Evolutionary conservation across 2,888 invertebrate genomes (phyloP), one percentile per base, ranked within the genome.

Genomic region (Xestia ashworthii): DNA sequence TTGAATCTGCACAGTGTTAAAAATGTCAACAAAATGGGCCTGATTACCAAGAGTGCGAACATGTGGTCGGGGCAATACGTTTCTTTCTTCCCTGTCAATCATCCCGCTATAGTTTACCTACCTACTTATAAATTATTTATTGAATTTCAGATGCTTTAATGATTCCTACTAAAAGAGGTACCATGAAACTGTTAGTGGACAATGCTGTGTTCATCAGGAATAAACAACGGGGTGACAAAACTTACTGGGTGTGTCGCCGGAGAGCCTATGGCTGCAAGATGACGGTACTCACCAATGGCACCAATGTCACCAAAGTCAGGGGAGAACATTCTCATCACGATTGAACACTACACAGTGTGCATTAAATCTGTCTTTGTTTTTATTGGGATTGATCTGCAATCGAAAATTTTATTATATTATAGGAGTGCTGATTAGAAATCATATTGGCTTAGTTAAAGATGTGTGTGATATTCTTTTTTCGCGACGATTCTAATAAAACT

Each of bases 221-320:
- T 66, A 89, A 90, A 64, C 64, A n/a, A 11, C 79, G 85, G 82
- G 78, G 84, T 5, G 70, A 80, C 1, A 79, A 72, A 9, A 74
- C 78, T 3, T 84, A 88, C 65, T 91, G 91, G 91, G 85, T 85
- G 1, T 91, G 91, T 68, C 74, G 75, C 5, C 84, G 74, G 44
- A 84, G 70, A 48, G 19, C 25, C 0, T 5, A 74, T 0, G 91
- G 91, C 4, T 91, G 91, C 71, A 88, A 83, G 32, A 89, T 87
- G 8, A 91, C 89, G 8, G 82, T 92, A 8, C 77, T 87, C 0
- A 93, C 91, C 0, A 48, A 41, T n/a, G 78, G 89, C 0, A 83
- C 82, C 9, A 69, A 71, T 19, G 81, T 93, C 9, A 22, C 89
- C 0, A 88, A 81, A 64, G 66, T 89, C 0, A 89, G 50, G 2